Evolutionary conservation across 2,888 invertebrate species (phyloP), one percentile per base, ranked within the genome.

Genomic region (Drosophila stalkeri): DNA sequence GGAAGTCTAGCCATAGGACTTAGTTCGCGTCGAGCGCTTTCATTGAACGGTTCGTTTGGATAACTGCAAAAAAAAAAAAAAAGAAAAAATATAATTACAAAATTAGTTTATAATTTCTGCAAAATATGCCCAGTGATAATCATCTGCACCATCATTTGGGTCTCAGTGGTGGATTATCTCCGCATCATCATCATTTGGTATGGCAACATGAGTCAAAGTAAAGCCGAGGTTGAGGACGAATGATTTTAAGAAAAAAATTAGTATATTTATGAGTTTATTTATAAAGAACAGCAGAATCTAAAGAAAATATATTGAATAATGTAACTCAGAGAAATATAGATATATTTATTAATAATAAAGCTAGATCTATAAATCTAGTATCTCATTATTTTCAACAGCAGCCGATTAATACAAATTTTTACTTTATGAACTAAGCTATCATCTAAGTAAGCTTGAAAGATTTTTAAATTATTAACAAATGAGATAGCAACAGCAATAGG

Each of bases 101-200:
- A 35, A 41, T 35, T 16, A 3, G 62, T 31, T 64, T 37, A 35
- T 41, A 12, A 62, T 41, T 66, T 43, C 52, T 41, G 43, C 41
- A 7, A 27, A 82, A 64, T 49, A 92, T 92, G 92, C 89, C 91
- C 51, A 81, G 80, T 60, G 89, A 91, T 67, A 87, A 88, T 71
- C 90, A 92, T 81, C 91, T 92, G 75, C 92, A 91, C 54, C 92
- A 92, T 77, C 90, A 89, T 55, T 74, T 86, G 68, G 85, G 84
- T 35, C 75, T 79, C n/a, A 76, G 78, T 46, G 72, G 79, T 20
- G 91, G 89, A 56, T 60, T 92, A 31, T 93, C 93, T 23, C 91
- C 92, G 20, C 92, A 92, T 82, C 93, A 92, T 86, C 91, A 91
- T 80, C 91, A 92, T 80, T 84, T 91, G 89, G 92, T 93, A 90